Evolutionary conservation across 2,888 invertebrate species (phyloP).

Genomic region (Osmoderma eremita): DNA sequence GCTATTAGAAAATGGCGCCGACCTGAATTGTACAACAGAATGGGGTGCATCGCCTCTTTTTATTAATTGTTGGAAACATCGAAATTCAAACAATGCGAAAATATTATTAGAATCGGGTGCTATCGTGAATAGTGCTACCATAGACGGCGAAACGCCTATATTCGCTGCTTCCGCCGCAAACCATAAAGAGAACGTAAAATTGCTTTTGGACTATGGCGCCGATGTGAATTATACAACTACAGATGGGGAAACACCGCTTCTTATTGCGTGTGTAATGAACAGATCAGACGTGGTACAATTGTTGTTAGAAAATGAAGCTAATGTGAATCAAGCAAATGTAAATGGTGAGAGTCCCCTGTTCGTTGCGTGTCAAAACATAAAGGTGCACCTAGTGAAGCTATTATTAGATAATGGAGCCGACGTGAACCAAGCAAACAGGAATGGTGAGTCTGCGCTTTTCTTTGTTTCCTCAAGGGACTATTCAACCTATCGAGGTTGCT

Average conservation of each 20-base stretch:
- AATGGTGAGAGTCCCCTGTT: not conserved
- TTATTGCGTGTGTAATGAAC: not conserved
- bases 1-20: not conserved
- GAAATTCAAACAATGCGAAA: not conserved
- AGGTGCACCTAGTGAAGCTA: not conserved
- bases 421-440: not conserved
- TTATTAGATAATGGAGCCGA: not conserved
- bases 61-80: not conserved
- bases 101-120: not conserved
- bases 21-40: not conserved
- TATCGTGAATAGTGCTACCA: not conserved
- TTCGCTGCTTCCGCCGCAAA: not conserved
- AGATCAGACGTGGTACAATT: not conserved
- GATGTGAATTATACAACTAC: not conserved
- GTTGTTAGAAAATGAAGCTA: not conserved
- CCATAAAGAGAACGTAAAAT: not conserved
- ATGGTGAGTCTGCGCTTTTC: not conserved
- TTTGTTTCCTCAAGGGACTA: not conserved
- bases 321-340: not conserved
- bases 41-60: not conserved
- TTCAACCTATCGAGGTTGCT: not conserved
- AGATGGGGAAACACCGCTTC: not conserved
- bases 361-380: not conserved
- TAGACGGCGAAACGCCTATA: not conserved
- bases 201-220: not conserved